Evolutionary conservation across 2,797 vertebrate genomes (phyloP), one percentile per base, ranked within the genome.

Genomic region (Poeciliopsis gracilis): DNA sequence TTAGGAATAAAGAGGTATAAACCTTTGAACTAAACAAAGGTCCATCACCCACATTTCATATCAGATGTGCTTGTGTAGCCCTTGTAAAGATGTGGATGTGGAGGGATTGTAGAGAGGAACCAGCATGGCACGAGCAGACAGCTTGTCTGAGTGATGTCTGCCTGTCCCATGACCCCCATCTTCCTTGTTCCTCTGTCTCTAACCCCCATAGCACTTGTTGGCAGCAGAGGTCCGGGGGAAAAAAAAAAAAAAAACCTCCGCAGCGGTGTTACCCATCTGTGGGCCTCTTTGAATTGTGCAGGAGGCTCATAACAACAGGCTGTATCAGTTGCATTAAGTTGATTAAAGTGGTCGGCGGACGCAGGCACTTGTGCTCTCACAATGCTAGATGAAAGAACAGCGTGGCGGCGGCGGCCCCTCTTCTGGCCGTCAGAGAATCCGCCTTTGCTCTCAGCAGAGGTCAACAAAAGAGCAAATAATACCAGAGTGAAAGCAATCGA

Each of bases 21-120:
- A 97, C 97, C 97, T 98, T 99, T 99, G 98, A 99, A 99, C 97
- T 97, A 96, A 97, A 98, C 97, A 97, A 98, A 97, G 96, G 96
- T 97, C 97, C 96, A 96, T 97, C 96, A 96, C 89, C 46, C 93
- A 92, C 94, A 96, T 95, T 96, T 96, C 96, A 96, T 94, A 95
- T 97, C 95, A 96, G 96, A 96, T 95, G 95, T 86, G 89, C 94
- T 53, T 95, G 96, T 96, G 94, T 94, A 96, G 96, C 96, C 95
- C 93, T 95, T 96, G 96, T 96, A 93, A 91, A 93, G 94, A 93
- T 47, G 92, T 70, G 93, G 90, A 93, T 95, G 85, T 92, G 81
- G 88, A 89, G 71, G 82, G 80, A 92, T 66, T 75, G 84, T 92
- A 92, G 95, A 95, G 91, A 91, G 95, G 94, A 83, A 92, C 94